Conservation (phyloP, 1,140 invertebrate genomes). For the Drosophila mayri region DNA sequence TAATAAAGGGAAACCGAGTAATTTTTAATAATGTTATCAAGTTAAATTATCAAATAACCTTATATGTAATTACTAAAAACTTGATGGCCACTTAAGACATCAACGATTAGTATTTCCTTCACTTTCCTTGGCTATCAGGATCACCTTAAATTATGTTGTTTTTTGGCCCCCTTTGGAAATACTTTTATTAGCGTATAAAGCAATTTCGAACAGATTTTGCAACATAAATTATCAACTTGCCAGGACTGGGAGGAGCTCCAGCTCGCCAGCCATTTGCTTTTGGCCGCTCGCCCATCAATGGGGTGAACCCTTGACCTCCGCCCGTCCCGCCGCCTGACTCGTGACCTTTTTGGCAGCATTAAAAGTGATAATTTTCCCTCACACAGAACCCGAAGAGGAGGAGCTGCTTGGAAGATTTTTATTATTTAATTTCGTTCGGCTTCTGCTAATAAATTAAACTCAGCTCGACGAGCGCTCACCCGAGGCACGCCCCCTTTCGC, state of each 20-base stretch:
- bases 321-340: constrained; percentile 27
- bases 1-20: not conserved
- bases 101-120: constrained; percentile 10
- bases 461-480: constrained; percentile 49
- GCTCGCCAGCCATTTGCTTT: constrained; percentile 29
- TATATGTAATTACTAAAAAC: too few species aligned
- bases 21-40: not conserved
- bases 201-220: constrained; percentile 72
- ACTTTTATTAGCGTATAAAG: constrained; percentile 70
- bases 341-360: constrained; percentile 81
- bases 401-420: constrained; percentile 72
- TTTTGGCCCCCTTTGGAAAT: constrained; percentile 36
- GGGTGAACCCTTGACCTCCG: constrained; percentile 15
- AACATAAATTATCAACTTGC: constrained; percentile 73
- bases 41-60: not conserved
- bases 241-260: constrained; percentile 6
- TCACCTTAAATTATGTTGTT: constrained; percentile 59
- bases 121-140: not conserved
- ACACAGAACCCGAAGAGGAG: constrained; percentile 5
- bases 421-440: constrained; percentile 74
- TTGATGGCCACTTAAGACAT: not conserved
- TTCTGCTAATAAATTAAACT: constrained; percentile 75
- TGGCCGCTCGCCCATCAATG: constrained; percentile 57
- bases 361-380: constrained; percentile 78
- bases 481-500: constrained; percentile 32